phyloP scores from a whole-genome alignment of 2,888 invertebrate genomes.

The Gnatocerus cornutus region DNA sequence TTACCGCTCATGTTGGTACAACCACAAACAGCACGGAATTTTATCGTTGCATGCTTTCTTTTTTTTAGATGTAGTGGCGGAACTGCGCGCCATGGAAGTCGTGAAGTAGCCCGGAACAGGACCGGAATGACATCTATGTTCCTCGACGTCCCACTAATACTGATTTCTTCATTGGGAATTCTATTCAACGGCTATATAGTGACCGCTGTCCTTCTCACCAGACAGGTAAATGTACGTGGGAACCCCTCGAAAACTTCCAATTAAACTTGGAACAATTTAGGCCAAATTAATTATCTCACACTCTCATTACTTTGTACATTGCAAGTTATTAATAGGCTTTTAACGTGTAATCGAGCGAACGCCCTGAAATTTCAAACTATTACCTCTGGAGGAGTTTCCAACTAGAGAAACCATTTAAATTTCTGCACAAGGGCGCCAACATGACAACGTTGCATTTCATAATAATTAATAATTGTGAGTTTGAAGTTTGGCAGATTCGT shows the following conservation, averaged over 20 bases:
- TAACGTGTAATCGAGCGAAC: constrained; percentile 45
- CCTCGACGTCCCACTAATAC: constrained; percentile 80
- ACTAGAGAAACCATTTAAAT: constrained; percentile 17
- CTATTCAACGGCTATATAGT: constrained; percentile 84
- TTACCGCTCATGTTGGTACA: background rate
- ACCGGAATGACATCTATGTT: constrained; percentile 79
- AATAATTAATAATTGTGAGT: constrained; percentile 21
- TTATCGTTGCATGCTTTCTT: too few species aligned
- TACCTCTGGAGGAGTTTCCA: constrained; percentile 29
- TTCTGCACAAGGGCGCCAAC: constrained; percentile 5
- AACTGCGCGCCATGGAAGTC: constrained; percentile 53
- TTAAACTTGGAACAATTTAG: constrained; percentile 38
- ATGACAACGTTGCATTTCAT: constrained; percentile 26
- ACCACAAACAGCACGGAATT: background rate
- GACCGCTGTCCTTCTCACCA: constrained; percentile 81
- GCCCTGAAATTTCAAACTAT: constrained; percentile 44
- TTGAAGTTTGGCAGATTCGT: constrained; percentile 21
- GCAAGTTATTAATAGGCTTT: constrained; percentile 47
- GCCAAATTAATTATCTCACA: constrained; percentile 41
- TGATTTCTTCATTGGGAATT: constrained; percentile 81
- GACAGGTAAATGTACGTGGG: constrained; percentile 74
- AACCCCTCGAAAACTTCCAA: constrained; percentile 7
- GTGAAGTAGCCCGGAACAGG: constrained; percentile 63
- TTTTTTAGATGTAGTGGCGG: constrained; percentile 38
- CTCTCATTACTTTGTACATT: constrained; percentile 39